These are phyloP conservation scores for Malurus cyaneus DNA, from an alignment of 2,113 vertebrate genomes.

Conservation along the genomic window DNA sequence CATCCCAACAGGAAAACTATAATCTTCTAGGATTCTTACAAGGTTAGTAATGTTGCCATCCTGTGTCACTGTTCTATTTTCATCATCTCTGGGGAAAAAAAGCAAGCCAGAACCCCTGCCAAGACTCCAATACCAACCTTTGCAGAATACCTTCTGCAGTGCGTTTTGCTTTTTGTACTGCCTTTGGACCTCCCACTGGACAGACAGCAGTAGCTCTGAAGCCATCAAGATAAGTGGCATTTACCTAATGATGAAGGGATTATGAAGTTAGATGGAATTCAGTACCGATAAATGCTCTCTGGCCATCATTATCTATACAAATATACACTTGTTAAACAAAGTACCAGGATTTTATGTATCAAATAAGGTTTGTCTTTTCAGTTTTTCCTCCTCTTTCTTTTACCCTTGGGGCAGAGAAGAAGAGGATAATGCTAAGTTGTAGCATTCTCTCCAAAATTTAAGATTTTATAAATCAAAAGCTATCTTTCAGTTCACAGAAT, in stretches of 20 bases:
- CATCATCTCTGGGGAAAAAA: neutral
- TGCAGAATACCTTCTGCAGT: slow-evolving; percentile 83
- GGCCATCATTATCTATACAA: neutral
- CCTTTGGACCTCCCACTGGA: slow-evolving; percentile 78
- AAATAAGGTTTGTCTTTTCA: neutral
- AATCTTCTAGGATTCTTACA: neutral
- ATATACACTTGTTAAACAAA: neutral
- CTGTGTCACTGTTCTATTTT: neutral
- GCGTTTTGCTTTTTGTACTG: slow-evolving; percentile 77
- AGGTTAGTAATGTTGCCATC: neutral
- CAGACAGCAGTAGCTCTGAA: slow-evolving; percentile 86
- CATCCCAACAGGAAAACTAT: neutral
- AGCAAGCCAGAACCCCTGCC: neutral
- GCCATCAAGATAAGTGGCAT: slow-evolving; percentile 83
- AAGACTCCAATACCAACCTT: slow-evolving; percentile 65
- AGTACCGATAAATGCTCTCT: neutral
- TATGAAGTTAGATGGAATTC: neutral
- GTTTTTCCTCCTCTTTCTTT: neutral
- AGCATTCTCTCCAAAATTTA: neutral
- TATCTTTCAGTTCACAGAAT: neutral
- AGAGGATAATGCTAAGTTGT: neutral
- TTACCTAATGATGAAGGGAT: slow-evolving; percentile 72
- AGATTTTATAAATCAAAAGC: neutral
- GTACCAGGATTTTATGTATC: neutral
- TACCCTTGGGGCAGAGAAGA: neutral